phyloP scores from a whole-genome alignment of 1,140 invertebrate species.

The Philaenus spumarius region DNA sequence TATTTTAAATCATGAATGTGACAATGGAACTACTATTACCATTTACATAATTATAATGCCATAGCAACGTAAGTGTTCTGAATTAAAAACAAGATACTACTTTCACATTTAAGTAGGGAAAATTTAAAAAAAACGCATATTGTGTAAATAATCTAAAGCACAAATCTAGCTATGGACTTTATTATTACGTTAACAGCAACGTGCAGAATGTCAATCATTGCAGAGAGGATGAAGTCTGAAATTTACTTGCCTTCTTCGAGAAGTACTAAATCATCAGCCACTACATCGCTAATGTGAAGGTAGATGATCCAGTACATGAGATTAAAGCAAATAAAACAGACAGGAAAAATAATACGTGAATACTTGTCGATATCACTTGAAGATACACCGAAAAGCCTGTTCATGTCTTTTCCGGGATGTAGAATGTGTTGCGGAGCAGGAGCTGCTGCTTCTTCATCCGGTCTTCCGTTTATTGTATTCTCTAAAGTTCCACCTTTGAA shows the following conservation, averaged over 20 bases:
- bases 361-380: conserved; percentile 54
- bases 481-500: conserved; percentile 82
- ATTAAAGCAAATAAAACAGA: conserved; percentile 53
- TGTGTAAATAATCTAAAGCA: too few species aligned
- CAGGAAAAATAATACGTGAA: conserved; percentile 50
- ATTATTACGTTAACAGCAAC: too few species aligned
- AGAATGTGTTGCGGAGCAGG: conserved; percentile 19
- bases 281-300: conserved; percentile 48
- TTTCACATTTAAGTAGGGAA: too few species aligned
- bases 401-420: conserved; percentile 36
- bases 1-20: too few species aligned
- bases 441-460: conserved; percentile 33
- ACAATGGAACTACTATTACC: too few species aligned
- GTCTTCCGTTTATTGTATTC: conserved; percentile 49
- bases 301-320: conserved; percentile 57
- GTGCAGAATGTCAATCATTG: too few species aligned
- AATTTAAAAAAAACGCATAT: too few species aligned
- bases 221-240: too few species aligned
- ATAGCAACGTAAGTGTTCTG: too few species aligned
- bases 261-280: conserved; percentile 43
- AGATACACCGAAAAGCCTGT: conserved; percentile 46
- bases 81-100: too few species aligned
- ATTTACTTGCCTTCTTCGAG: conserved; percentile 30
- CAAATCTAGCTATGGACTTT: too few species aligned
- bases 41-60: too few species aligned